These are phyloP conservation scores for Formica aserva DNA, from an alignment of 2,888 invertebrate species.

Conservation along the genomic window DNA sequence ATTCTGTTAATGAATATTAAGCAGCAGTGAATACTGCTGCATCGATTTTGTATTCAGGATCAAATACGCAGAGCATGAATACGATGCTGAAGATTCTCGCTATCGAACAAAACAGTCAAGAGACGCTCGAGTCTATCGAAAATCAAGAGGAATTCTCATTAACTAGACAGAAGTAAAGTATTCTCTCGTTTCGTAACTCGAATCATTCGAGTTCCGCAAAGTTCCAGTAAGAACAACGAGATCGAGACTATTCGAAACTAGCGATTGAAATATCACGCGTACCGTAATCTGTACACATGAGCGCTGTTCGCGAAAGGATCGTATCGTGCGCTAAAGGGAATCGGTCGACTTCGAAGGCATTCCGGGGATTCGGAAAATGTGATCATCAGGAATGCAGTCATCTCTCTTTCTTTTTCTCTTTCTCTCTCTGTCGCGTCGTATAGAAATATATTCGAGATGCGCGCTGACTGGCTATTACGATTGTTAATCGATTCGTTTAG, in stretches of 20 bases:
- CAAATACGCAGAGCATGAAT: not conserved
- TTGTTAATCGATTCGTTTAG: conserved; percentile 45
- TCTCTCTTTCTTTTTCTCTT: not conserved
- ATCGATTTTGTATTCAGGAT: not conserved
- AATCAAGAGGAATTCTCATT: conserved; percentile 23
- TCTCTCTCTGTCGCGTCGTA: not conserved
- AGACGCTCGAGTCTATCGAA: conserved; percentile 6
- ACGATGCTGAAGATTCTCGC: not conserved
- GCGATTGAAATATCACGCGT: conserved; percentile 49
- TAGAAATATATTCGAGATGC: conserved; percentile 17
- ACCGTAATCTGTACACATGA: conserved; percentile 38
- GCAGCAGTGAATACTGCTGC: too few species aligned
- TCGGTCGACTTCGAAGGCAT: conserved; percentile 10
- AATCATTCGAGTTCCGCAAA: conserved; percentile 8
- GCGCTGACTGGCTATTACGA: conserved; percentile 28
- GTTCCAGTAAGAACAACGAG: conserved; percentile 5
- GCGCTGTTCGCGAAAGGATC: conserved; percentile 15
- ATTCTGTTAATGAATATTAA: not conserved
- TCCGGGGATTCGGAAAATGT: conserved; percentile 46
- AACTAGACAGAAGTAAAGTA: conserved; percentile 5
- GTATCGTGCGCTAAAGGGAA: conserved; percentile 16
- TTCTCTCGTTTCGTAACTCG: conserved; percentile 12
- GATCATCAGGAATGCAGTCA: conserved; percentile 30
- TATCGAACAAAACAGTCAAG: not conserved
- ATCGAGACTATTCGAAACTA: not conserved